Evolutionary conservation across 2,113 vertebrate species (phyloP).

Genomic region (Periophthalmus modestus): DNA sequence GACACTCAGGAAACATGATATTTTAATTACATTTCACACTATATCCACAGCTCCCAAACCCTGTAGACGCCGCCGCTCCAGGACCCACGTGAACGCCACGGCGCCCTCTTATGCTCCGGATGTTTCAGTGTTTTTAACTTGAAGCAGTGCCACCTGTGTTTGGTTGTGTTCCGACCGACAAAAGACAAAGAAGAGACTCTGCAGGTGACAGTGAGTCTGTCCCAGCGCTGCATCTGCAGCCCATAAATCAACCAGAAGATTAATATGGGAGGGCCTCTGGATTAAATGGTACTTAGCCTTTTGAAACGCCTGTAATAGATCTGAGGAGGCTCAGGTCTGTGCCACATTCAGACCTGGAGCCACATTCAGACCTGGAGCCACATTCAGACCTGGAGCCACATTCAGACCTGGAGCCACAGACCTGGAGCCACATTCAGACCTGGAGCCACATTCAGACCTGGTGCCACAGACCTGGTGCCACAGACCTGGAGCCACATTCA

Average conservation of each 20-base stretch:
- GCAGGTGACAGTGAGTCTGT: conserved; percentile 31
- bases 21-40: not conserved
- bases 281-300: conserved; percentile 85
- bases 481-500: too few relatives aligned
- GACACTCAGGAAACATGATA: not conserved
- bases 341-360: conserved; percentile 48
- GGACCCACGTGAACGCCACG: too few relatives aligned
- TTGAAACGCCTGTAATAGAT: conserved; percentile 77
- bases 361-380: too few relatives aligned
- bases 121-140: not conserved
- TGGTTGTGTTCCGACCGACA: not conserved
- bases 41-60: not conserved
- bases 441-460: too few relatives aligned
- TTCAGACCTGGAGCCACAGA: too few relatives aligned
- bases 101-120: too few relatives aligned
- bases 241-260: conserved; percentile 81
- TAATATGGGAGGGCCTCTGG: conserved; percentile 77
- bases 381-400: too few relatives aligned
- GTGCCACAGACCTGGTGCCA: conserved; percentile 53
- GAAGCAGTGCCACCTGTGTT: not conserved
- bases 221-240: conserved; percentile 47
- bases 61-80: not conserved
- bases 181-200: not conserved
- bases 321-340: conserved; percentile 71
- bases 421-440: too few relatives aligned